Percentiles rank a stretch among this genome's conserved stretches.
These are phyloP conservation scores for Ceratitis capitata DNA, from an alignment of 1,140 invertebrate genomes.

Conservation along the genomic window DNA sequence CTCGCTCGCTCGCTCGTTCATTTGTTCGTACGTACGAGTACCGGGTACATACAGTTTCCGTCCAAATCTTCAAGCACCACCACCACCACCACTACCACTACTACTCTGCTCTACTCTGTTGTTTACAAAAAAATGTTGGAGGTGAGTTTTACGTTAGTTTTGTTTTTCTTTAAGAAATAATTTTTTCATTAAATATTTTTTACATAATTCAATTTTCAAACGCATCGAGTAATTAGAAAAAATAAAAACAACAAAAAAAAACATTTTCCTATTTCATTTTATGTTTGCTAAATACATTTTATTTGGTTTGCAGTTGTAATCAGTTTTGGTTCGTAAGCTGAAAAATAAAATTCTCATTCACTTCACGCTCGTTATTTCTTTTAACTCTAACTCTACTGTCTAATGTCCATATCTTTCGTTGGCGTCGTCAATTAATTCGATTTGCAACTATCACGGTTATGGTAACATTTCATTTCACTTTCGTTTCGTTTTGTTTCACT, in stretches of 20 bases:
- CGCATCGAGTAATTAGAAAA: neutral
- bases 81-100: neutral
- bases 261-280: constrained; percentile 14
- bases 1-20: neutral
- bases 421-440: neutral
- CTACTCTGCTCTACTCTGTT: constrained; percentile 29
- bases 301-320: neutral
- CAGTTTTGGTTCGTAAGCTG: neutral
- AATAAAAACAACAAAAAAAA: neutral
- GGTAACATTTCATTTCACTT: neutral
- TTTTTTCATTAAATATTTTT: constrained; percentile 35
- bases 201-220: neutral
- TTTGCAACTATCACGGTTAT: neutral
- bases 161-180: constrained; percentile 12
- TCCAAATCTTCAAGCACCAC: constrained; percentile 31
- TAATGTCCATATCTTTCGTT: neutral
- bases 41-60: constrained; percentile 25
- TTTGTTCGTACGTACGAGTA: neutral
- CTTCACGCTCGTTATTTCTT: neutral
- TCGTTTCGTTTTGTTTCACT: neutral
- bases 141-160: constrained; percentile 55
- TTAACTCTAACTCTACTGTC: neutral
- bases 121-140: constrained; percentile 45
- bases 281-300: neutral
- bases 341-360: neutral